phyloP scores from a whole-genome alignment of 2,797 vertebrate species.

The Galagoides demidoff region DNA sequence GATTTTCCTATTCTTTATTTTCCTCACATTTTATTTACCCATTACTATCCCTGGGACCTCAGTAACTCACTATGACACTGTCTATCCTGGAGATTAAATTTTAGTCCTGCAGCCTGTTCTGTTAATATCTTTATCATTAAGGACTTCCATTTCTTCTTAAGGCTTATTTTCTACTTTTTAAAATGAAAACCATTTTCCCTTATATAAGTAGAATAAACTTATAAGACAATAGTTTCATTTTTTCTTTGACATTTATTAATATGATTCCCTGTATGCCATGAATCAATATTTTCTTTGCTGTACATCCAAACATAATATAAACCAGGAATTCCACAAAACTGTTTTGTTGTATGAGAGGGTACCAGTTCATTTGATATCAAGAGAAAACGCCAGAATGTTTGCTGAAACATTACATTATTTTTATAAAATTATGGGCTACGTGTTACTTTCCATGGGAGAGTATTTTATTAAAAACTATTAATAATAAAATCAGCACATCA shows the following conservation, averaged over 20 bases:
- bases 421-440: conserved; percentile 37
- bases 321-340: conserved; percentile 42
- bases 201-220: not conserved
- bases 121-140: conserved; percentile 11
- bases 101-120: not conserved
- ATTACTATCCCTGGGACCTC: not conserved
- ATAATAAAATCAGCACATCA: conserved; percentile 70
- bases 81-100: not conserved
- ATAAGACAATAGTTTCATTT: not conserved
- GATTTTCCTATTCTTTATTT: not conserved
- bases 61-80: not conserved
- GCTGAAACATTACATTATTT: conserved; percentile 18
- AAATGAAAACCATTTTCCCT: not conserved
- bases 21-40: not conserved
- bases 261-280: not conserved
- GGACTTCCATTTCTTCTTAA: not conserved
- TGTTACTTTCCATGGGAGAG: conserved; percentile 34
- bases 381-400: not conserved
- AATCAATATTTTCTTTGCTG: conserved; percentile 18
- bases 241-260: not conserved
- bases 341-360: conserved; percentile 42
- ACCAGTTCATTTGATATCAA: conserved; percentile 49
- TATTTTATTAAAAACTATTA: conserved; percentile 69
- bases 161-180: conserved; percentile 16
- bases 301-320: not conserved